Conservation (phyloP, 2,113 vertebrate genomes). For the Aegithalos caudatus region DNA sequence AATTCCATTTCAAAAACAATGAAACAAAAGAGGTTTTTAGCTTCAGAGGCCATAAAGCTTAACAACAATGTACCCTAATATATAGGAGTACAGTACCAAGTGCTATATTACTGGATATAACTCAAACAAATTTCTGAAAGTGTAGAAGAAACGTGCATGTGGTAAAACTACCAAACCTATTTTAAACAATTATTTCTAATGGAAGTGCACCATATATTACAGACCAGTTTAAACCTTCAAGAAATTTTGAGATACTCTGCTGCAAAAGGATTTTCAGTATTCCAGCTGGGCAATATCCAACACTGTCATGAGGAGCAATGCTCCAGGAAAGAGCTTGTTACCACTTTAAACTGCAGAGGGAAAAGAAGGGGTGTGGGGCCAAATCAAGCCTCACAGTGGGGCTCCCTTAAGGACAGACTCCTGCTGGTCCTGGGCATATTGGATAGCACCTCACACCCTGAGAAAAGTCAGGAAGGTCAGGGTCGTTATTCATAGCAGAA, state of each 20-base stretch:
- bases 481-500: background rate
- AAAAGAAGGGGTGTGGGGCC: background rate
- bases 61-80: background rate
- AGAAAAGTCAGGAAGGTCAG: constrained; percentile 17
- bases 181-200: background rate
- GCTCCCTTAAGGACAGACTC: background rate
- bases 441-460: background rate
- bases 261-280: background rate
- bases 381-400: background rate
- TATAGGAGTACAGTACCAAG: background rate
- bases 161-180: background rate
- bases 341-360: background rate
- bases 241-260: background rate
- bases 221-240: background rate
- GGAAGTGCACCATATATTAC: accelerated
- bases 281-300: background rate
- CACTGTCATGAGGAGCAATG: accelerated
- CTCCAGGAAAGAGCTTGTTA: background rate
- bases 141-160: background rate
- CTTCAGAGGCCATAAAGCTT: background rate
- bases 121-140: background rate
- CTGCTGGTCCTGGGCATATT: background rate
- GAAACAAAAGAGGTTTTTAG: background rate
- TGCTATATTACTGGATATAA: background rate
- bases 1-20: background rate